phyloP scores from a whole-genome alignment of 2,113 vertebrate species.

The Tupaia tana region DNA sequence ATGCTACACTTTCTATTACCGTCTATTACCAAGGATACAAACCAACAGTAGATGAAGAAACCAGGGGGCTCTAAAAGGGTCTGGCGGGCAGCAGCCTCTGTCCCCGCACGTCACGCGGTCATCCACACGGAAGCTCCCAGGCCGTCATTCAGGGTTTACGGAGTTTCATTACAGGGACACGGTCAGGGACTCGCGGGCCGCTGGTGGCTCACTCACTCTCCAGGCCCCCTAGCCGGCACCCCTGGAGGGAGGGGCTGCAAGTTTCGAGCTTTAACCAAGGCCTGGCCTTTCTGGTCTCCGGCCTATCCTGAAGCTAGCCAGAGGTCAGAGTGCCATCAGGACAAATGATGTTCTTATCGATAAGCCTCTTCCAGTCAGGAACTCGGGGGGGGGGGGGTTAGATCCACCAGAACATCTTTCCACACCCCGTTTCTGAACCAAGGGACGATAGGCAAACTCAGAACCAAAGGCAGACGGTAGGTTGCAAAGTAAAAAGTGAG shows the following conservation, averaged over 20 bases:
- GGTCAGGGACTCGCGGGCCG: fast-evolving
- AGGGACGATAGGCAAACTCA: not conserved
- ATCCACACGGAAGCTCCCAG: not conserved
- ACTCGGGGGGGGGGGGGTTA: not conserved
- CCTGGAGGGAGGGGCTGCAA: not conserved
- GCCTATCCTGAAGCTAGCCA: not conserved
- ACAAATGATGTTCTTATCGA: not conserved
- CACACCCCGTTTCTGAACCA: not conserved
- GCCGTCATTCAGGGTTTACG: not conserved
- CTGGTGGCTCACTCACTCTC: not conserved
- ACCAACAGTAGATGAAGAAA: not conserved
- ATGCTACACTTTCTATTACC: not conserved
- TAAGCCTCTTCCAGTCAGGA: not conserved
- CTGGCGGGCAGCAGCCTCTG: not conserved
- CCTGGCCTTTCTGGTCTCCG: not conserved
- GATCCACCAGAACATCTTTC: not conserved
- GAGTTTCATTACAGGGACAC: not conserved
- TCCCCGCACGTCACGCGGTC: not conserved
- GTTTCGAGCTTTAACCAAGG: not conserved
- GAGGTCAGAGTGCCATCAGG: not conserved
- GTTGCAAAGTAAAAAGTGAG: not conserved
- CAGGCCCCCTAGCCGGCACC: no score
- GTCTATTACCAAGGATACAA: not conserved
- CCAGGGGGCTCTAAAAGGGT: not conserved
- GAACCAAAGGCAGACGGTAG: not conserved